Evolutionary conservation across 2,113 vertebrate species (phyloP), one percentile per base, ranked within the genome.

Genomic region (Mellivora capensis): DNA sequence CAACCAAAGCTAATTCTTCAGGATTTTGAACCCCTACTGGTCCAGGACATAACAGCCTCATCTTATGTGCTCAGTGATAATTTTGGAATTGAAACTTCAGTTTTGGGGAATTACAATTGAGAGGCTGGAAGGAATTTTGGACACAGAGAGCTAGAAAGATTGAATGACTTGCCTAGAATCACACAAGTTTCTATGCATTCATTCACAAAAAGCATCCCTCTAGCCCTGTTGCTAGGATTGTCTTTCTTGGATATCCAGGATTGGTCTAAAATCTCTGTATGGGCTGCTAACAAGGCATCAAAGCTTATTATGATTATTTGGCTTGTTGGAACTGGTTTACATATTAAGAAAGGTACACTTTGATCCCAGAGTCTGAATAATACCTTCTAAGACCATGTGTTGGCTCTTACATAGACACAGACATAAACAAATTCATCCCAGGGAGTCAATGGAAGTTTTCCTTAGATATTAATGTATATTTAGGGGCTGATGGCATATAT

Each of bases 381-480:
- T 90, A 86, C 82, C 80, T 96, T 93, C 81, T 82, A 93, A 93
- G 44, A 87, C 27, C 47, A 27, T 84, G 67, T 93, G 13, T 91
- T 93, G 64, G 61, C 29, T 94, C 34, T 82, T 93, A 79, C 18
- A 67, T 74, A 97, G 80, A 87, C 31, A 83, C 21, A 96, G 67
- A 91, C 34, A 52, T 88, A 91, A 93, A 95, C 72, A 94, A 82
- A 93, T 91, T 96, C 61, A 96, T 74, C 54, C 52, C 15, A 87
- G 79, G 79, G 71, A 52, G 74, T 64, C 67, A 89, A 25, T 69
- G 44, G n/a, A 18, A 91, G 29, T 80, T 86, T 97, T 92, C 87
- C 74, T 97, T 79, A 97, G 61, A 95, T 96, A 74, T 21, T 84
- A 69, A 39, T 83, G 44, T 93, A 80, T 92, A 93, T 91, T 97